Base-by-base conservation (phyloP, 2,888 invertebrate species). In the Psococerastis gibbosa region DNA sequence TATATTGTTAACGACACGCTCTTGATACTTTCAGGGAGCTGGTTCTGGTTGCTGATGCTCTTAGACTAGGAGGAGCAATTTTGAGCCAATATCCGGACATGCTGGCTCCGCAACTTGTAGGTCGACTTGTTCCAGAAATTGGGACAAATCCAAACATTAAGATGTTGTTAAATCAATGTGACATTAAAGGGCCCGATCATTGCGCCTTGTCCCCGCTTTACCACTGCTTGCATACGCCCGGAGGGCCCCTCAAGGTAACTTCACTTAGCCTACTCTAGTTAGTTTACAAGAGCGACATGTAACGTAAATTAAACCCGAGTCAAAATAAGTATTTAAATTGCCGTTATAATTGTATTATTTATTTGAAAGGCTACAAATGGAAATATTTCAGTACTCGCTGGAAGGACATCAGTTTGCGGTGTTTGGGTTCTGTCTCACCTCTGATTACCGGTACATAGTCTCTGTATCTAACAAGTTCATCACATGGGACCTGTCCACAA, bases 331-430 rank as follows among this genome's bases (percentile, higher is more conserved):
- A n/a, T n/a, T n/a, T n/a, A n/a, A n/a, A 32, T n/a, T 13, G 2
- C 32, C 32, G n/a, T 32, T 32, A 13, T 32, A n/a, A 2, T 32
- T 32, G 32, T 32, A n/a, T 32, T 32, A 13, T 32, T 32, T n/a
- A 13, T 13, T n/a, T 32, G 32, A n/a, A 32, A 32, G n/a, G n/a
- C n/a, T n/a, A n/a, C n/a, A n/a, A 15, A 35, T 11, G 2, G 16
- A 11, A 15, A 15, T 11, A 13, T 65, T 64, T 4, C 61, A 87
- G 80, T 97, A 92, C 58, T 95, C 95, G 0, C 63, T 97, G 35
- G 97, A 97, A 66, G 97, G 95, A 1, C 97, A 98, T 61, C 92
- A 91, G 57, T 98, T 97, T 57, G 97, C 95, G 0, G 89, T 94
- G 0, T 94, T 94, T 60, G 88, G 82, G 2, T 87, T 91, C 58